These are phyloP conservation scores for Chunga burmeisteri DNA, from an alignment of 2,113 vertebrate genomes.

Conservation along the genomic window DNA sequence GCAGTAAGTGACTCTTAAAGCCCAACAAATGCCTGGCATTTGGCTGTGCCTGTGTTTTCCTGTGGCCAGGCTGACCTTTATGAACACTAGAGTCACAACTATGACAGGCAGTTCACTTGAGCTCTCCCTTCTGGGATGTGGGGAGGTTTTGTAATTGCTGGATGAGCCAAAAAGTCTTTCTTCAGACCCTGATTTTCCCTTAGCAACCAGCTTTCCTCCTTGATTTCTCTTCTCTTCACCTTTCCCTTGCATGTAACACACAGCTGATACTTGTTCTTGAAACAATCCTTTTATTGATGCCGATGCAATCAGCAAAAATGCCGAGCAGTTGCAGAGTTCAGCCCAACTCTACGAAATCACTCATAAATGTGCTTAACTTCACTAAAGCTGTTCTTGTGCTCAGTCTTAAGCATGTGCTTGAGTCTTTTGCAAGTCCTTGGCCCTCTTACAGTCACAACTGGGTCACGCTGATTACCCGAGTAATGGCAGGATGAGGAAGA, in stretches of 20 bases:
- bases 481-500: not conserved
- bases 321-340: slow-evolving; percentile 11
- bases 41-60: not conserved
- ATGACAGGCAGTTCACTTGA: slow-evolving; percentile 11
- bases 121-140: slow-evolving; percentile 9
- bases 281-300: not conserved
- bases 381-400: not conserved
- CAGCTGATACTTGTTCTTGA: not conserved
- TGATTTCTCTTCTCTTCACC: slow-evolving; percentile 47
- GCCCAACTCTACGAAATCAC: not conserved
- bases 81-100: slow-evolving; percentile 8
- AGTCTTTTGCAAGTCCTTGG: not conserved
- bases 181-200: not conserved
- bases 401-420: not conserved
- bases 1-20: not conserved
- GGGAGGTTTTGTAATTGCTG: slow-evolving; percentile 42
- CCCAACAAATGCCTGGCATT: slow-evolving; percentile 8
- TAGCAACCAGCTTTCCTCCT: slow-evolving; percentile 19
- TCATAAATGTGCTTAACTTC: not conserved
- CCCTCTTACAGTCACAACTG: not conserved
- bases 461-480: not conserved
- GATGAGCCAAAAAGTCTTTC: slow-evolving; percentile 34
- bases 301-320: not conserved
- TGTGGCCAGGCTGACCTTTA: slow-evolving; percentile 49
- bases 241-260: slow-evolving; percentile 42